Percentiles rank a stretch among this genome's conserved stretches.
Conservation (phyloP, 2,888 invertebrate genomes). For the Himalopsyche tibetana region DNA sequence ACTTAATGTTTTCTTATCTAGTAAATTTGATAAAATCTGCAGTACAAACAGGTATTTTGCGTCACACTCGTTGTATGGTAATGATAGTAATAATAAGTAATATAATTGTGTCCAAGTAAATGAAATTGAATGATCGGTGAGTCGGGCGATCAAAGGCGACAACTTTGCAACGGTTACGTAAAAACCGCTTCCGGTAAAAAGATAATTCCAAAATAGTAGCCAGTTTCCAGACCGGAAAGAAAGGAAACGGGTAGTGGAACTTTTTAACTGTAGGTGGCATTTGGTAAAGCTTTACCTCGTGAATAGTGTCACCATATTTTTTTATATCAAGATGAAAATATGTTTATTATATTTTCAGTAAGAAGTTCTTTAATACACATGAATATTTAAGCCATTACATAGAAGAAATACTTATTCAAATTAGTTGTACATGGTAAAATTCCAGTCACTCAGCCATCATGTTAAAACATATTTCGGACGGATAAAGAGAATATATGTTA, state of each 20-base stretch:
- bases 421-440: no score
- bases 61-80: neutral
- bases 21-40: neutral
- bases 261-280: conserved; percentile 39
- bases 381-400: no score
- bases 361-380: no score
- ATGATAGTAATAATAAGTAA: neutral
- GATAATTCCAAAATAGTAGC: conserved; percentile 50
- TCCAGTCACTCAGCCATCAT: no score
- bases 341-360: no score
- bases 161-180: conserved; percentile 26
- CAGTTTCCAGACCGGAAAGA: conserved; percentile 47
- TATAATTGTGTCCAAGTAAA: conserved; percentile 25
- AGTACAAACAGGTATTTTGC: neutral
- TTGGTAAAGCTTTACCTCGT: neutral
- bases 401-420: no score
- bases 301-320: neutral
- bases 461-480: no score
- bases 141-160: conserved; percentile 30
- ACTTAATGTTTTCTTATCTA: no score
- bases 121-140: conserved; percentile 29
- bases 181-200: conserved; percentile 51
- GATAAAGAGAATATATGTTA: no score
- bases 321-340: neutral
- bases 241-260: conserved; percentile 18